Base-by-base conservation (phyloP, 2,888 invertebrate genomes). In the Blera fallax region DNA sequence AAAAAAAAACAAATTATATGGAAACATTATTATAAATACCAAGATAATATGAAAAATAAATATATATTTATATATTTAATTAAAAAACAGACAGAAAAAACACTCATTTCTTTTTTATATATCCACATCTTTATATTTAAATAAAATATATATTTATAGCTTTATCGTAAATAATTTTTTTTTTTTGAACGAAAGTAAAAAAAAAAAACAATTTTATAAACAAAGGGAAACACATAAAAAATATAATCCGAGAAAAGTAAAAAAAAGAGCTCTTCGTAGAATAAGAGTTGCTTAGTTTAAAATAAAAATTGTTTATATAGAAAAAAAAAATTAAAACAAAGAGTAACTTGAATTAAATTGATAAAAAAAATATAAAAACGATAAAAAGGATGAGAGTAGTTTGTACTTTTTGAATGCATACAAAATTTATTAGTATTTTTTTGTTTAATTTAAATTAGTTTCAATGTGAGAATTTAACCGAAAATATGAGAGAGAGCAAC, bases 221-320 rank as follows among this genome's bases (percentile, higher is more conserved):
- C 18, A 77, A 50, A 18, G 27, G 24, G 52, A 48, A 69, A 52
- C 18, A 24, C 43, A 56, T 6, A 65, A 37, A 1, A 45, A 29
- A 50, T 37, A 50, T 78, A 62, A 73, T 67, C 70, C 62, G 62
- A 50, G 40, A 48, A 65, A 62, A 43, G 8, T 40, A 69, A 70
- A 24, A 34, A 65, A 7, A 62, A 79, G 56, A 32, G n/a, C 84
- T 80, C 84, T 74, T 69, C 14, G 45, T 70, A 79, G 69, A 65
- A 62, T 67, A 73, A 80, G 74, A 58, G 74, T 84, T 76, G 69
- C 64, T 80, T 80, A 84, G 70, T 84, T 52, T 70, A 80, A 84
- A 80, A 69, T 48, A 69, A 80, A 62, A 69, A 62, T 29, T 84
- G 84, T 84, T 84, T 80, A 80, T 80, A 84, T 80, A 84, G 54